Base-by-base conservation (phyloP, 2,888 invertebrate species). In the Gymnocheta viridis region DNA sequence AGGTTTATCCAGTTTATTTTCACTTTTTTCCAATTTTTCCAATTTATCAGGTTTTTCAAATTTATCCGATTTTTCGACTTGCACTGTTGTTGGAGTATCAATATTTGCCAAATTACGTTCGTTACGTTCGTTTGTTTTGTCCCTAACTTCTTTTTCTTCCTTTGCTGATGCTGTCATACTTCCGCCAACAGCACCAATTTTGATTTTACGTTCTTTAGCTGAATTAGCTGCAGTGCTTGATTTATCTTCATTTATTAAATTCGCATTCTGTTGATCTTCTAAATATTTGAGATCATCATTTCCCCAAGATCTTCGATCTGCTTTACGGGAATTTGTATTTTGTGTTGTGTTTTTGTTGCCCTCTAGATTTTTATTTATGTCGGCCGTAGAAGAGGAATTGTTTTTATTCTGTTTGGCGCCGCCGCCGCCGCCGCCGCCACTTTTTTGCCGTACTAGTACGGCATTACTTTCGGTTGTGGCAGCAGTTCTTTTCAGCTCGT, bases 231-330 rank as follows among this genome's bases (percentile, higher is more conserved):
- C 27, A n/a, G 38, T 14, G 7, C 1, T 49, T n/a, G 49, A 19
- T 64, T 88, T 89, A 22, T 88, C 89, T 32, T 88, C 88, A 62
- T 86, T 88, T 12, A 86, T 85, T 67, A 87, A 86, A 73, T 86
- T 87, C 1, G 86, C 86, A 73, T 87, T 87, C 17, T 77, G 85
- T 10, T 86, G 86, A 77, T 87, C 88, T 44, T 91, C 91, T 85
- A 92, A 87, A 86, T 91, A 93, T 87, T 93, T 93, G 81, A 93
- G 92, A 89, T 94, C 94, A 90, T 94, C 95, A 87, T 94, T 95
- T 86, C 95, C 95, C 95, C 94, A 95, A 49, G 95, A 95, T 88
- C 95, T 93, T 51, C 95, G 93, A 89, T 94, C 94, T 24, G 90
- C 88, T 69, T 91, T 91, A 9, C 89, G 87, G 54, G 86, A 85